These are phyloP conservation scores for Phrynocephalus forsythii DNA, from an alignment of 2,797 vertebrate genomes.

Conservation along the genomic window DNA sequence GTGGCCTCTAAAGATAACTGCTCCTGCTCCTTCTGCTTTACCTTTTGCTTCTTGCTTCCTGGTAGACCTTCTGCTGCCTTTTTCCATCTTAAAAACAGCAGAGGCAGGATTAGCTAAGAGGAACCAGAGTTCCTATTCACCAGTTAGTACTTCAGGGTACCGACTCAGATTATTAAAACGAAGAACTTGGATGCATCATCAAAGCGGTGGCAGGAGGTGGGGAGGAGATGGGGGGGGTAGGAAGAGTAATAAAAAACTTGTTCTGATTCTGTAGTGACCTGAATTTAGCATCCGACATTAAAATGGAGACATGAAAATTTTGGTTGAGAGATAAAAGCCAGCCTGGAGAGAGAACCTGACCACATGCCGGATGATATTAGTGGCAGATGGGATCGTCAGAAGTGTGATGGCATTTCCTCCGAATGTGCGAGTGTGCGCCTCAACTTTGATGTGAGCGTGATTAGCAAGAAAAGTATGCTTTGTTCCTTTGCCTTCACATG, in stretches of 20 bases:
- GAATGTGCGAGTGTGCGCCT: slow-evolving; percentile 85
- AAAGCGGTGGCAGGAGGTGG: slow-evolving; percentile 22
- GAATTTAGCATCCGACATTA: slow-evolving; percentile 77
- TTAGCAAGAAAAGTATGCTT: slow-evolving; percentile 89
- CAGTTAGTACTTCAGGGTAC: slow-evolving; percentile 17
- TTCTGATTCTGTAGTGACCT: slow-evolving; percentile 71
- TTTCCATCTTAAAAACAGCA: neutral
- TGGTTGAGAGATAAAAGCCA: slow-evolving; percentile 79
- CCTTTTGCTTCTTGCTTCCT: neutral
- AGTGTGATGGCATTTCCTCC: slow-evolving; percentile 91
- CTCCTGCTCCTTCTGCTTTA: neutral
- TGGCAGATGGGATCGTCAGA: slow-evolving; percentile 87
- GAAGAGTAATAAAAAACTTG: slow-evolving; percentile 65
- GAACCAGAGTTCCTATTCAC: neutral
- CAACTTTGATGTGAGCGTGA: slow-evolving; percentile 90
- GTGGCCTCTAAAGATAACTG: neutral
- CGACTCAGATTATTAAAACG: slow-evolving; percentile 49
- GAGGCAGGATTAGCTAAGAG: neutral
- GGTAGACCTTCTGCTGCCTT: neutral
- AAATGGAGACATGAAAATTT: slow-evolving; percentile 76
- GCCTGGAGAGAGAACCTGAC: slow-evolving; percentile 76
- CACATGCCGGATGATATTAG: slow-evolving; percentile 81
- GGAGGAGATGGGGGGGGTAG: neutral
- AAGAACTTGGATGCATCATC: slow-evolving; percentile 62
- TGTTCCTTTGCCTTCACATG: slow-evolving; percentile 88